Evolutionary conservation across 1,140 invertebrate species (phyloP).

Genomic region (Hycleus phaleratus): DNA sequence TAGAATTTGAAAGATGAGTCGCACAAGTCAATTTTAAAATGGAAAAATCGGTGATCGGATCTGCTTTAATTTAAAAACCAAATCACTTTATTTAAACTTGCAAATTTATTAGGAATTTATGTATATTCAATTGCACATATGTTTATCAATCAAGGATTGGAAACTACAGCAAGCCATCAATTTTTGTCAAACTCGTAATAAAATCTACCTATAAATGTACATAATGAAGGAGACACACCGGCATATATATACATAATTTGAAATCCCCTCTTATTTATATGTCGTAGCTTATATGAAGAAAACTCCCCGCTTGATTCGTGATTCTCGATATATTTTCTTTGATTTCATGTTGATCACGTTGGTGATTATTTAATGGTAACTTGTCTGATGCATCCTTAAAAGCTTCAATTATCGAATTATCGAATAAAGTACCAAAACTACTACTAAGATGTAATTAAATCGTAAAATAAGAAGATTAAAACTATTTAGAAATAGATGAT

Average conservation of each 20-base stretch:
- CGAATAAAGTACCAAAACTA: no score
- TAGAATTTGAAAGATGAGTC: no score
- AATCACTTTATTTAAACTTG: no score
- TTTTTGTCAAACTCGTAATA: conserved; percentile 7
- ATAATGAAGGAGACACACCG: no score
- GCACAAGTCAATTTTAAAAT: no score
- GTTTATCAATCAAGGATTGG: conserved; percentile 7
- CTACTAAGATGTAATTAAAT: no score
- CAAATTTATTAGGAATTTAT: no score
- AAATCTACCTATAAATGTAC: no score
- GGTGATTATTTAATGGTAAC: conserved; percentile 1
- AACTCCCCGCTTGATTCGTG: conserved; percentile 13
- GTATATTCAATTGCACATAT: conserved; percentile 4
- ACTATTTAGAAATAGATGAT: no score
- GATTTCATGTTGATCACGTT: conserved; percentile 5
- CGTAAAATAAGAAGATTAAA: no score
- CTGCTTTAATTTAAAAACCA: background rate
- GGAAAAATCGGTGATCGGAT: background rate
- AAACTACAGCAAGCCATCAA: conserved; percentile 13
- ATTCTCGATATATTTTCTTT: conserved; percentile 1
- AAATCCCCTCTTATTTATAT: conserved; percentile 7
- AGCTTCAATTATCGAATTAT: background rate
- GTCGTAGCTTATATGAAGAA: background rate
- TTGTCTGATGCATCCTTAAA: background rate
- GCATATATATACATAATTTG: background rate